phyloP scores from a whole-genome alignment of 2,797 vertebrate species.

The Gorsachius magnificus region DNA sequence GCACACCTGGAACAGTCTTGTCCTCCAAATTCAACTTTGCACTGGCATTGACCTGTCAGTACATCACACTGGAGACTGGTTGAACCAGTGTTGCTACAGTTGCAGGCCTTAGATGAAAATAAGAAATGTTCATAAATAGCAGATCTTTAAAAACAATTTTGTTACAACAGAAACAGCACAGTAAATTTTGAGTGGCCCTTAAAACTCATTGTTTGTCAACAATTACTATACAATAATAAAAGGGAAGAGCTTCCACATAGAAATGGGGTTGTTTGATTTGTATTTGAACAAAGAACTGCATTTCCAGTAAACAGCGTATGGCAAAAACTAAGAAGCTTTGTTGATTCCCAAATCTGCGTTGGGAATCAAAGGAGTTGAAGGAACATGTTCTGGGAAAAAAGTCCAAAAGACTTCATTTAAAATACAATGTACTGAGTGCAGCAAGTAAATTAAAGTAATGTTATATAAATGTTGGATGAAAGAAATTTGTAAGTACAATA shows the following conservation, averaged over 20 bases:
- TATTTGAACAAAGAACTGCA: neutral
- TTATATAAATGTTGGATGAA: neutral
- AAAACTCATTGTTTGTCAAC: neutral
- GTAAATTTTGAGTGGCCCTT: neutral
- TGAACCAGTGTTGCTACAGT: slow-evolving; percentile 84
- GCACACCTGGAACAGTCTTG: slow-evolving; percentile 81
- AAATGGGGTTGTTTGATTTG: neutral
- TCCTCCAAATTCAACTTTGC: slow-evolving; percentile 80
- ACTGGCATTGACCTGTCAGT: slow-evolving; percentile 83
- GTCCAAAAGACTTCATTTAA: neutral
- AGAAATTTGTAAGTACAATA: neutral
- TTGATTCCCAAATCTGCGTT: neutral
- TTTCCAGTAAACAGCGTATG: neutral
- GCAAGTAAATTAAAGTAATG: neutral
- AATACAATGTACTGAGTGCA: neutral
- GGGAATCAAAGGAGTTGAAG: neutral
- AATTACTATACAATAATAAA: neutral
- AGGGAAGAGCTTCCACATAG: neutral
- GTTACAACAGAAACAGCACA: neutral
- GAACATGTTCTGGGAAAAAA: neutral
- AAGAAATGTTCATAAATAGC: neutral
- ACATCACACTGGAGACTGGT: slow-evolving; percentile 77
- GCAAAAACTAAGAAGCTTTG: neutral
- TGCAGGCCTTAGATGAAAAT: slow-evolving; percentile 79
- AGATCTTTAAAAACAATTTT: neutral